phyloP scores from a whole-genome alignment of 2,113 vertebrate species.

The Corvus moneduloides region DNA sequence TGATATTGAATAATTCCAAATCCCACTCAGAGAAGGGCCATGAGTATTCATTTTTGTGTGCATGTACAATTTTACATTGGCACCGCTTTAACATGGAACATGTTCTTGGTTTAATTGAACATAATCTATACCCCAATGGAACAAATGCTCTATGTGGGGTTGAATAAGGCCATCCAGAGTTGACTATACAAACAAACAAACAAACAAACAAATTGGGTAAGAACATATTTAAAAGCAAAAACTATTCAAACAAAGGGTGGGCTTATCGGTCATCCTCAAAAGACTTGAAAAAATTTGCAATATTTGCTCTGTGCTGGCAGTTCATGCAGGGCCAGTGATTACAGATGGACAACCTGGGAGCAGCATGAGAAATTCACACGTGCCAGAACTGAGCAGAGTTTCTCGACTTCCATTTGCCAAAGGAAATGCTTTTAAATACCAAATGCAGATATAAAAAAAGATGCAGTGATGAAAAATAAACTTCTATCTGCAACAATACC shows the following conservation, averaged over 20 bases:
- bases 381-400: constrained; percentile 23
- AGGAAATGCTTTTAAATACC: neutral
- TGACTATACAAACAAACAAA: neutral
- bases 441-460: neutral
- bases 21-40: neutral
- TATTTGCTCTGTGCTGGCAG: neutral
- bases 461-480: neutral
- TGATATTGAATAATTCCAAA: neutral
- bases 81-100: neutral
- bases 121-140: neutral
- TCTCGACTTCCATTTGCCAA: neutral
- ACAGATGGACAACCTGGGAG: constrained; percentile 38
- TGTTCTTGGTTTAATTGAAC: neutral
- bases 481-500: neutral
- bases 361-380: neutral
- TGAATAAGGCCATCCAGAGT: neutral
- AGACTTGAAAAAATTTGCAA: neutral
- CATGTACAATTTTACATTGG: neutral
- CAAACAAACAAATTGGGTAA: neutral
- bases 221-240: neutral
- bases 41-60: neutral
- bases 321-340: neutral
- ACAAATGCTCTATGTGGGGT: neutral
- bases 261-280: neutral
- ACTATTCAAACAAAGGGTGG: neutral